Evolutionary conservation across 1,140 invertebrate genomes (phyloP), one percentile per base, ranked within the genome.

Genomic region (Brachionus plicatilis): DNA sequence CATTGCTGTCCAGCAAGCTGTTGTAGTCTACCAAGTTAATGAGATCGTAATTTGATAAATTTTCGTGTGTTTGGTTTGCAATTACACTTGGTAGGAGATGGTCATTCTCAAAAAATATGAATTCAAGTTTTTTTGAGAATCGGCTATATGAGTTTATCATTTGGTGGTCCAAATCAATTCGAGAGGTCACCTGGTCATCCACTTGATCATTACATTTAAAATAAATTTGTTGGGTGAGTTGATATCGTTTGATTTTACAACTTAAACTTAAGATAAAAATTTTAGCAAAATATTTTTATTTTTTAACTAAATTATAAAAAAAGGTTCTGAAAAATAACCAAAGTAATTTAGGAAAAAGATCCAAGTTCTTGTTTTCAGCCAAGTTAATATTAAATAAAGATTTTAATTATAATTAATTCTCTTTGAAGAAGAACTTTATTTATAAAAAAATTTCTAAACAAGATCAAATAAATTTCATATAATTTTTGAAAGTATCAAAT

Each of bases 101-200:
- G 17, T 76, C 72, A 27, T 50, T 76, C 29, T 76, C 72, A n/a
- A 76, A 76, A 50, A 76, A 76, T 29, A 76, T 50, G 2, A 72
- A 17, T 43, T 72, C 27, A 4, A 72, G 33, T 8, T 72, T 72
- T 72, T 72, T 72, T 17, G 68, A 72, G 17, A 43, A 20, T 41
- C 43, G 33, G n/a, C 14, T 72, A 14, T 72, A 72, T 43, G 68
- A 72, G n/a, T 37, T 17, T 14, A 72, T 43, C 68, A 72, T 72
- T 72, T 37, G 17, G n/a, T 8, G 43, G 43, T 72, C 68, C 20
- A 72, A 72, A 17, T 72, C 68, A 2, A 72, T 24, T 72, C 68
- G 68, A 17, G 33, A 27, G 29, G 43, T 20, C 43, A 14, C 43
- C 17, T 47, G 9, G 17, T 76, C 11, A 9, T 76, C 68, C 5